These are phyloP conservation scores for Sebastes itinus DNA, from an alignment of 2,797 vertebrate genomes.

Conservation along the genomic window DNA sequence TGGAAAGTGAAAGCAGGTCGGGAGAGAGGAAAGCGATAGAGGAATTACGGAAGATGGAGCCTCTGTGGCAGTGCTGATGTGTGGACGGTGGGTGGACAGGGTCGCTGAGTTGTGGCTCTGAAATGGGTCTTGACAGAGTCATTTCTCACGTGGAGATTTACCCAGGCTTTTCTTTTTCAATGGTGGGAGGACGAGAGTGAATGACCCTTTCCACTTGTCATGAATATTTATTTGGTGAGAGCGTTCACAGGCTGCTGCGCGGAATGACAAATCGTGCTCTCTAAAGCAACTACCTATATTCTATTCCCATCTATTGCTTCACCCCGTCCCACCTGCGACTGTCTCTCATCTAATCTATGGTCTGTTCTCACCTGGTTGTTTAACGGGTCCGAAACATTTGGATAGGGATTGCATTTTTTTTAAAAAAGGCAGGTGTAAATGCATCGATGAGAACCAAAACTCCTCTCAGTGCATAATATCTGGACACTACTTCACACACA, in stretches of 20 bases:
- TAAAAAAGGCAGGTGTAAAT: background rate
- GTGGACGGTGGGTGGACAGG: constrained; percentile 70
- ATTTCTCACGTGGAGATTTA: constrained; percentile 80
- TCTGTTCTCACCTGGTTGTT: constrained; percentile 17
- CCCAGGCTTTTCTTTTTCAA: constrained; percentile 49
- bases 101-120: constrained; percentile 73
- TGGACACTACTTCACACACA: background rate
- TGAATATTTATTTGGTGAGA: constrained; percentile 80
- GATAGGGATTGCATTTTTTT: background rate
- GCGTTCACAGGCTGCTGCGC: constrained; percentile 52
- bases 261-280: constrained; percentile 71
- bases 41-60: constrained; percentile 48
- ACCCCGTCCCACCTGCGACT: constrained; percentile 32
- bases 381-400: background rate
- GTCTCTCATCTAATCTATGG: constrained; percentile 29
- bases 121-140: constrained; percentile 80
- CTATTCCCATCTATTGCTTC: constrained; percentile 47
- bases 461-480: background rate
- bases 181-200: constrained; percentile 64
- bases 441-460: background rate
- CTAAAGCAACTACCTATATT: constrained; percentile 59
- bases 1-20: constrained; percentile 8
- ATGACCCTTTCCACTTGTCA: constrained; percentile 69
- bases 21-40: constrained; percentile 22
- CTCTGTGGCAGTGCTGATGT: constrained; percentile 58